These are phyloP conservation scores for Callospermophilus lateralis DNA, from an alignment of 2,113 vertebrate species.

Conservation along the genomic window DNA sequence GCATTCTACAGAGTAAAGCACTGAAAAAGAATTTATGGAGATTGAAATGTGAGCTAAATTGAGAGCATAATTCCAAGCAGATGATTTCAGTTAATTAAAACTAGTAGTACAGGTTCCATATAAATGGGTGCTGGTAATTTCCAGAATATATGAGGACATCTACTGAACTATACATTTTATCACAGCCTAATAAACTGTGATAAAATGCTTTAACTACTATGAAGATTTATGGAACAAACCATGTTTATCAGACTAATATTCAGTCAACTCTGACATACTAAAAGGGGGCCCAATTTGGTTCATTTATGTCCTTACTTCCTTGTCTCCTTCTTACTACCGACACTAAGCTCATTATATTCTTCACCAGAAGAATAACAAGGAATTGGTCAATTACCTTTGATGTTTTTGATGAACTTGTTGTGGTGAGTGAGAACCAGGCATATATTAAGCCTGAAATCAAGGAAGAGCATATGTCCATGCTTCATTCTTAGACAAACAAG, in stretches of 20 bases:
- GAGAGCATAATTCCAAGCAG: constrained; percentile 82
- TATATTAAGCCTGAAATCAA: neutral
- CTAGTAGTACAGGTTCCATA: constrained; percentile 79
- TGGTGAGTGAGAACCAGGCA: neutral
- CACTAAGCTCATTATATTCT: neutral
- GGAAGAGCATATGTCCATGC: neutral
- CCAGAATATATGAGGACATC: constrained; percentile 77
- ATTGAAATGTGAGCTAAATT: constrained; percentile 84
- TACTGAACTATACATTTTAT: constrained; percentile 80
- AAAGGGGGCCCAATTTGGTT: neutral
- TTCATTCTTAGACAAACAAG: neutral
- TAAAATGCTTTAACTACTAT: constrained; percentile 71
- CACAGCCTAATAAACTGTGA: constrained; percentile 77
- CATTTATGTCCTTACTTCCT: neutral
- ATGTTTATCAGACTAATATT: constrained; percentile 59
- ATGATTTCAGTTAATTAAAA: constrained; percentile 85
- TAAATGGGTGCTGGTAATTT: constrained; percentile 81
- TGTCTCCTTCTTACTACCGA: neutral
- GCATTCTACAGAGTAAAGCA: constrained; percentile 62
- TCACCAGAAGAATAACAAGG: neutral
- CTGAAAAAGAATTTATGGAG: constrained; percentile 81
- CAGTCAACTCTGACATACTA: constrained; percentile 11
- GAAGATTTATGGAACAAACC: constrained; percentile 65
- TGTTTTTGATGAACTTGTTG: neutral
- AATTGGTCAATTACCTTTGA: neutral